Base-by-base conservation (phyloP, 1,140 invertebrate species). In the Caenorhabditis remanei region DNA sequence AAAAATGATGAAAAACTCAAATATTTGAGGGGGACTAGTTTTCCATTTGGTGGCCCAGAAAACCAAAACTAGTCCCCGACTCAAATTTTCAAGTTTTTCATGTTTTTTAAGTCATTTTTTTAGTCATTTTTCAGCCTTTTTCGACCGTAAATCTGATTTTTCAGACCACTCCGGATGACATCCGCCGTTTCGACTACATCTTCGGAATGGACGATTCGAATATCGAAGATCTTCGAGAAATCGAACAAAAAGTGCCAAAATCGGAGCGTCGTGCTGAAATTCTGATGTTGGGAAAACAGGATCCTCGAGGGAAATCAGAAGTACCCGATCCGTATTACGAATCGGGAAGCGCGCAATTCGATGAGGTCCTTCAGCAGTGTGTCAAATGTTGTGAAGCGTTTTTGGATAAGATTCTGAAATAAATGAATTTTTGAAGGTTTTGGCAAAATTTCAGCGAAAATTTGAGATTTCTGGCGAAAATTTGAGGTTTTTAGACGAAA, bases 131-230 rank as follows among this genome's bases (percentile, higher is more conserved):
- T 32, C 14, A 53, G 88, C 40, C 89, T 88, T 32, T 71, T 13
- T 19, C 6, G 2, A 11, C 50, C 50, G 1, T 1, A 53, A 53
- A 53, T 14, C 3, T 41, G 86, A 67, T 83, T 48, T 65, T 93
- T 93, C 89, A 96, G 95, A 94, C 97, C 61, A 94, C 91, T 8
- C 89, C 93, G 85, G 93, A 94, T 43, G 96, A 97, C 92, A 97
- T 96, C 90, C 91, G 94, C 14, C 93, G 95, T 8, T 97, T 95
- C 92, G 95, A 97, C 92, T 96, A 95, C 91, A 97, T 97, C 86
- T 96, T 97, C 93, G 96, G 96, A 32, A 97, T 97, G 96, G 96
- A 97, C 92, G 94, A 96, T 84, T 94, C 95, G 21, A 97, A 97
- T 91, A 96, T 97, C 92, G 93, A 88, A 91, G 83, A 88, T 67